A percentile compares a stretch with the other conserved stretches of the same genome.
phyloP scores from a whole-genome alignment of 2,888 invertebrate species.

The Phengaris arion region DNA sequence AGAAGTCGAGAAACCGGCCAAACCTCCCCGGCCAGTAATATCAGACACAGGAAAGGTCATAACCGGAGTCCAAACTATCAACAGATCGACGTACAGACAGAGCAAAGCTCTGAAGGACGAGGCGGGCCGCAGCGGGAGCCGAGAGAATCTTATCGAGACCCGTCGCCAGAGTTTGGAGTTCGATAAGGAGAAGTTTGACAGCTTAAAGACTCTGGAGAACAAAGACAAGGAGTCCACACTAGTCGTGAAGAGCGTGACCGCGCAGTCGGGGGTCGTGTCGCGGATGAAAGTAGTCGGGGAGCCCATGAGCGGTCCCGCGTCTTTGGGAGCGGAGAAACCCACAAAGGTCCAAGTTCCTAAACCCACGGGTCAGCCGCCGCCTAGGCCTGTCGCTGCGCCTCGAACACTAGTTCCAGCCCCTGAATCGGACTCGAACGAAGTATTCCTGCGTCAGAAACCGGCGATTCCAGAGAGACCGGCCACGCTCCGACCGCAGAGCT shows the following conservation, averaged over 20 bases:
- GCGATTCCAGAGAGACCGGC: slow-evolving; percentile 90
- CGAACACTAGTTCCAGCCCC: slow-evolving; percentile 58
- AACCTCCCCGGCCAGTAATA: slow-evolving; percentile 81
- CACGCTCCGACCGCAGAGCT: slow-evolving; percentile 81
- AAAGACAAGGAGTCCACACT: slow-evolving; percentile 53
- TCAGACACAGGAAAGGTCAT: slow-evolving; percentile 73
- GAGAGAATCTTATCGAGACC: slow-evolving; percentile 65
- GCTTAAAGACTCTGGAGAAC: slow-evolving; percentile 46
- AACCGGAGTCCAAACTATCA: slow-evolving; percentile 80
- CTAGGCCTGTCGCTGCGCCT: slow-evolving; percentile 73
- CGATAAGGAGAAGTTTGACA: slow-evolving; percentile 71
- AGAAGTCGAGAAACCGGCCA: slow-evolving; percentile 78
- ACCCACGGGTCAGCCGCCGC: slow-evolving; percentile 78
- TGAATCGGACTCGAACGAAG: slow-evolving; percentile 57
- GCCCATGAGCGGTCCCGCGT: slow-evolving; percentile 58
- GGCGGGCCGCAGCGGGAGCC: slow-evolving; percentile 60
- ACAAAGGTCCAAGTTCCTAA: slow-evolving; percentile 51
- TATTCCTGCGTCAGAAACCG: slow-evolving; percentile 84
- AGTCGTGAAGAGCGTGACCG: slow-evolving; percentile 63
- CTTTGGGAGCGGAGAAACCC: slow-evolving; percentile 52
- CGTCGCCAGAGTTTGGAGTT: slow-evolving; percentile 79
- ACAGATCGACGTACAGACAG: slow-evolving; percentile 78
- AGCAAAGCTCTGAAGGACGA: slow-evolving; percentile 72
- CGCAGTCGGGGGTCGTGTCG: slow-evolving; percentile 67
- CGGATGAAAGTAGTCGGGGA: slow-evolving; percentile 67